phyloP scores from a whole-genome alignment of 2,888 invertebrate species.

The Gymnosoma rotundatum region DNA sequence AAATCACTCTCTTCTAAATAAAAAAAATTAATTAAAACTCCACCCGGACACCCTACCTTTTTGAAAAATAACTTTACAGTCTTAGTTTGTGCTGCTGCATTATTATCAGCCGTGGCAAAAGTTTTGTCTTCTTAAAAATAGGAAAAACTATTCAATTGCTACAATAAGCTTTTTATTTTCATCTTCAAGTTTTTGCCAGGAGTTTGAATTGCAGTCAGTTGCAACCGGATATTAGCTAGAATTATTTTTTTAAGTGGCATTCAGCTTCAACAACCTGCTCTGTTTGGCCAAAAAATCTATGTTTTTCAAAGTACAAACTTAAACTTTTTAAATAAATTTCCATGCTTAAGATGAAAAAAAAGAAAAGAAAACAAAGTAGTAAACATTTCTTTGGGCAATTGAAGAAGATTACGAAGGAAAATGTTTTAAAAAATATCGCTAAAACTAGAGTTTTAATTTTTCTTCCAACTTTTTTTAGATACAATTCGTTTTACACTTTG shows the following conservation, averaged over 20 bases:
- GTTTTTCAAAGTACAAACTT: conserved; percentile 52
- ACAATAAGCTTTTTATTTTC: conserved; percentile 64
- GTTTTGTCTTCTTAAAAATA: conserved; percentile 44
- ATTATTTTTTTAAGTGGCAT: conserved; percentile 23
- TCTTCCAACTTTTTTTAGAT: conserved; percentile 20
- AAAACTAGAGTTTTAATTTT: conserved; percentile 46
- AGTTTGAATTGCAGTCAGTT: conserved; percentile 63
- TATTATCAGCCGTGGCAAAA: conserved; percentile 54
- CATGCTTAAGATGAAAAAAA: conserved; percentile 3
- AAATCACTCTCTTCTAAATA: too few relatives aligned
- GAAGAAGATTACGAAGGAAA: conserved; percentile 39
- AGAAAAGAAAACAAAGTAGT: conserved; percentile 17
- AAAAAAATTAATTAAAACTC: background rate
- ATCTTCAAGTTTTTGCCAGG: conserved; percentile 35
- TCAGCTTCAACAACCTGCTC: conserved; percentile 54
- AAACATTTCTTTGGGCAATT: conserved; percentile 47
- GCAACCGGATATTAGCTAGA: conserved; percentile 66
- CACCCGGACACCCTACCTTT: background rate
- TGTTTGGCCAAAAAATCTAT: conserved; percentile 53
- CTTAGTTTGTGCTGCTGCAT: conserved; percentile 36
- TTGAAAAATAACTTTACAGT: conserved; percentile 8
- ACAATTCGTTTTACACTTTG: conserved; percentile 39
- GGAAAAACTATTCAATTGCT: conserved; percentile 64
- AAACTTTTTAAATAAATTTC: conserved; percentile 66
- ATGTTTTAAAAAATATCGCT: conserved; percentile 56